Evolutionary conservation across 2,113 vertebrate genomes (phyloP).

Genomic region (Lasiurus cinereus): DNA sequence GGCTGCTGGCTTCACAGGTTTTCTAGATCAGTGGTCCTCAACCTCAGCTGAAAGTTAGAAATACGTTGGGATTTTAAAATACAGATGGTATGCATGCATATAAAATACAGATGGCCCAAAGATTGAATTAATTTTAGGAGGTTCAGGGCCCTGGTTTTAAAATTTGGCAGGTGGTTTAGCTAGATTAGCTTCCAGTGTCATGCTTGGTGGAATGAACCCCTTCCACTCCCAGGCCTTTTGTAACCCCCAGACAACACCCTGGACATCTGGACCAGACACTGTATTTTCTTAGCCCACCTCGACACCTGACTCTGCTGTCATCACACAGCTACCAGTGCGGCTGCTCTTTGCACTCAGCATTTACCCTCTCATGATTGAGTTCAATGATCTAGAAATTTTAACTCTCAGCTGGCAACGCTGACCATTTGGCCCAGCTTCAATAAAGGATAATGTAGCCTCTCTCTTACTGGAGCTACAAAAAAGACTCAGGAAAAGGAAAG

Average conservation of each 20-base stretch:
- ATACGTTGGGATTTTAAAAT: background rate
- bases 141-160: background rate
- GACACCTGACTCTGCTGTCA: background rate
- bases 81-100: background rate
- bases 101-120: background rate
- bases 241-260: background rate
- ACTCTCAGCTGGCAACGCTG: slow-evolving; percentile 19
- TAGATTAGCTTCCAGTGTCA: background rate
- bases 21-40: background rate
- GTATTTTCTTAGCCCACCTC: background rate
- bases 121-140: background rate
- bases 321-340: background rate
- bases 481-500: slow-evolving; percentile 48
- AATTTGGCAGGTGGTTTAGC: background rate
- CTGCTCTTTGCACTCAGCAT: background rate
- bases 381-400: slow-evolving; percentile 62
- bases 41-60: background rate
- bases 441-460: slow-evolving; percentile 23
- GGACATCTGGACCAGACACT: background rate
- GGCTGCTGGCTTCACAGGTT: background rate
- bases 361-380: background rate
- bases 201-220: background rate
- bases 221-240: background rate
- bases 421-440: background rate
- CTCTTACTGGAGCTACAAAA: slow-evolving; percentile 24